Base-by-base conservation (phyloP, 1,140 invertebrate genomes). In the honey bee (Apis mellifera) region DNA sequence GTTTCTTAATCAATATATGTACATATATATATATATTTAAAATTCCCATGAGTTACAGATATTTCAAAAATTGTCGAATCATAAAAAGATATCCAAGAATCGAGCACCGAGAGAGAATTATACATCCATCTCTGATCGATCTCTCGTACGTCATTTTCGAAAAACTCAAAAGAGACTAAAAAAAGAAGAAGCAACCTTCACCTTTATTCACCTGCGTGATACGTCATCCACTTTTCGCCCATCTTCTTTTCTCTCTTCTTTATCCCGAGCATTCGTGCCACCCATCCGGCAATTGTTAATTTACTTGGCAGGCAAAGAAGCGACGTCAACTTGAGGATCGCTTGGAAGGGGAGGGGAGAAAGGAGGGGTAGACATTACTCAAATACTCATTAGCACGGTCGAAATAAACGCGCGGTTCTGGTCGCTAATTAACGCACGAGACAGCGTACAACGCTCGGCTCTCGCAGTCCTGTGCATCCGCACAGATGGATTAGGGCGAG, bases 341-440 rank as follows among this genome's bases (percentile, higher is more conserved):
- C 70, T 66, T 54, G 48, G 55, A n/a, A 54, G 64, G 13, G 32
- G 32, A 32, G 26, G 26, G 1, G 26, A 1, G 26, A 64, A 71
- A 57, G 76, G 55, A 71, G 62, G 55, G 69, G 82, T 86, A 89
- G 90, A 89, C 91, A 92, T 92, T 92, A 92, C 89, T 92, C 91
- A 92, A 92, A 92, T 91, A 92, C 91, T 92, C 91, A 91, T 92
- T 92, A 93, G 90, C 89, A 88, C 85, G 89, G 77, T 87, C 89
- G 87, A 91, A 92, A 92, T 93, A 90, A 91, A 89, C 89, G 89
- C 84, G 87, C 89, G 88, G 83, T 87, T 77, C 85, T 90, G 90
- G 88, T 90, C 81, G 82, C 90, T 92, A 93, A 93, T 93, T 92
- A 92, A 92, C 92, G 91, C 86, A 86, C 86, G 88, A 86, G 89